Base-by-base conservation (phyloP, 2,888 invertebrate genomes). In the Chloroclysta siterata region DNA sequence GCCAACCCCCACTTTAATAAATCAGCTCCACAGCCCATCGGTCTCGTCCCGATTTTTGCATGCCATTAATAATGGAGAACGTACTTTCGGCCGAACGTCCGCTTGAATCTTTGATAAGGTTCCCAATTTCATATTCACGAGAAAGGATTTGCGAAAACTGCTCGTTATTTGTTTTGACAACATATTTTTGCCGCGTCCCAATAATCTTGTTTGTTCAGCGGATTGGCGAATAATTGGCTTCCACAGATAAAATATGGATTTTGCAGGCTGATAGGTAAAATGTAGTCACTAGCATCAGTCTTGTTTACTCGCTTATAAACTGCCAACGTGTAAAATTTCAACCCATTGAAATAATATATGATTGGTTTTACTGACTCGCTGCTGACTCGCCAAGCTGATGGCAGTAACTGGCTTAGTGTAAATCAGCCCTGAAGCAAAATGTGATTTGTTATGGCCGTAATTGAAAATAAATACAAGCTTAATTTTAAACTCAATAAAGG, bases 81-180 rank as follows among this genome's bases (percentile, higher is more conserved):
- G 63, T 72, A 69, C 65, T 74, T 73, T 69, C 52, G 54, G 59
- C 50, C 57, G 65, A 62, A 51, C 60, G 51, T 15, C 64, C 60
- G 48, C n/a, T 60, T 81, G 74, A 78, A 82, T 75, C 69, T 79
- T 79, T 79, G 75, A 81, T 73, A 71, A 53, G 61, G 55, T 46
- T 60, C 48, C 51, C 52, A 63, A 69, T 70, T 73, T 75, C 63
- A 72, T 69, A 66, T 63, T 65, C 62, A 39, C 53, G 51, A 11
- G 57, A 65, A 68, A 67, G 71, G 74, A 73, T 74, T 74, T 72
- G 71, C 55, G 63, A 68, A 71, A 71, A 69, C 11, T 53, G 59
- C 71, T 70, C 70, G 73, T 73, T 77, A 74, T 75, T 73, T 75
- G 65, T 65, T 75, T 73, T 72, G 69, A 73, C 69, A 68, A 67